Evolutionary conservation across 2,888 invertebrate genomes (phyloP), one percentile per base, ranked within the genome.

Genomic region (Parnassius glacialis): DNA sequence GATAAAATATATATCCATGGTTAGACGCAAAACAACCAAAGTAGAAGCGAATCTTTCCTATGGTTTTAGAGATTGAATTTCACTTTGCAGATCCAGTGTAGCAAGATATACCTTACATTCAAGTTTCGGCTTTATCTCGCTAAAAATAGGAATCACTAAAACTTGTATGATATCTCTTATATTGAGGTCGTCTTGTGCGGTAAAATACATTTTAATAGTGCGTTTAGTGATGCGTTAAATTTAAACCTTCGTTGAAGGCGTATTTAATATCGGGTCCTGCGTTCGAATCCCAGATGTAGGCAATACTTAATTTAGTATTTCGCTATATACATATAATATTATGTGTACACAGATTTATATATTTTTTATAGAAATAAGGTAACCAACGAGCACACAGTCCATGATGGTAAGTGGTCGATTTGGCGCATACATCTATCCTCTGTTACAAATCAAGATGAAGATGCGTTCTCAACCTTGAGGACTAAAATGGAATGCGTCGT

Each of bases 31-130:
- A 25, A 16, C 62, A 12, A n/a, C 12, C 5, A 51, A 42, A 56
- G 56, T 52, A 42, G 59, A 59, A 45, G 50, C 54, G 3, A 55
- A 42, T 55, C 51, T 34, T 55, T 56, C 44, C 52, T 59, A 59
- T 48, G 63, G 63, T 47, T 56, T 63, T 59, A 42, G 41, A 42
- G 51, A 63, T 63, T 52, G 55, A 52, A 56, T 63, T 52, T 55
- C 63, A 52, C 47, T 42, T 47, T 42, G 55, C 51, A 25, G 13
- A 59, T 45, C 59, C 51, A 55, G 1, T 13, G 2, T 45, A 12
- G 3, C 3, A 20, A 16, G 53, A 54, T 11, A 34, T 41, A 16
- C 16, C 47, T 13, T 25, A 2, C 11, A 34, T 45, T 1, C 11
- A 50, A 57, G 50, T 56, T 63, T 52, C 42, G 47, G 43, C 63